These are phyloP conservation scores for Ceratosolen solmsi DNA, from an alignment of 1,140 invertebrate species.

Conservation along the genomic window DNA sequence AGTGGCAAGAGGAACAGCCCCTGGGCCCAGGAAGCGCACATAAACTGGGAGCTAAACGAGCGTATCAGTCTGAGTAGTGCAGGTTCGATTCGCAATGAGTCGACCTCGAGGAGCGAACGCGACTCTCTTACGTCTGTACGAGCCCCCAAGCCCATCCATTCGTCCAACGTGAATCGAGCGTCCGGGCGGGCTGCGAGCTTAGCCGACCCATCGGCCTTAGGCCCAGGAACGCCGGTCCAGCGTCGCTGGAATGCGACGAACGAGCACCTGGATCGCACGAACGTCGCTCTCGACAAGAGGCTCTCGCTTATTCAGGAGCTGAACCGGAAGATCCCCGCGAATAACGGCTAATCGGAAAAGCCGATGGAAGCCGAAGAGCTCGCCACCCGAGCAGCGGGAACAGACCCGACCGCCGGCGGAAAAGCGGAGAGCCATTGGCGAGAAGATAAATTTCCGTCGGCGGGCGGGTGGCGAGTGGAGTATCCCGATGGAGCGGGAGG, in stretches of 20 bases:
- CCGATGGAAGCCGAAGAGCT: constrained; percentile 54
- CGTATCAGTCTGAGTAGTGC: constrained; percentile 69
- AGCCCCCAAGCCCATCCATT: too few relatives aligned
- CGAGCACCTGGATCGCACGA: constrained; percentile 64
- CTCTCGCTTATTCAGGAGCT: constrained; percentile 68
- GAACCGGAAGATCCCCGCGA: constrained; percentile 69
- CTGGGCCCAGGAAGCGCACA: constrained; percentile 53
- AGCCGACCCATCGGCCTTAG: neutral
- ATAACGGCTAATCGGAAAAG: constrained; percentile 54
- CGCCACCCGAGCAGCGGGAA: neutral
- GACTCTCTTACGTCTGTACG: neutral
- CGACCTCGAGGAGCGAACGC: neutral
- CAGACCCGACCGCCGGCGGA: neutral
- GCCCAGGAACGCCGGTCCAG: constrained; percentile 47
- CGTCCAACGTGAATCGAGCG: neutral
- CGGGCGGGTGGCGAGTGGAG: constrained; percentile 43
- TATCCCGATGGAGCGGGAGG: neutral
- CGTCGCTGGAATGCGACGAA: constrained; percentile 60
- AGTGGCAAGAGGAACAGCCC: neutral
- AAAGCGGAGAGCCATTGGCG: neutral
- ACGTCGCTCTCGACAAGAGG: constrained; percentile 68
- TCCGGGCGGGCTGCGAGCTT: too few relatives aligned
- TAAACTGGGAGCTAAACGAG: constrained; percentile 72
- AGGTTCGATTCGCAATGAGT: constrained; percentile 26
- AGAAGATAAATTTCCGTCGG: constrained; percentile 18